These are phyloP conservation scores for Tiliqua scincoides DNA, from an alignment of 2,113 vertebrate species.

Conservation along the genomic window DNA sequence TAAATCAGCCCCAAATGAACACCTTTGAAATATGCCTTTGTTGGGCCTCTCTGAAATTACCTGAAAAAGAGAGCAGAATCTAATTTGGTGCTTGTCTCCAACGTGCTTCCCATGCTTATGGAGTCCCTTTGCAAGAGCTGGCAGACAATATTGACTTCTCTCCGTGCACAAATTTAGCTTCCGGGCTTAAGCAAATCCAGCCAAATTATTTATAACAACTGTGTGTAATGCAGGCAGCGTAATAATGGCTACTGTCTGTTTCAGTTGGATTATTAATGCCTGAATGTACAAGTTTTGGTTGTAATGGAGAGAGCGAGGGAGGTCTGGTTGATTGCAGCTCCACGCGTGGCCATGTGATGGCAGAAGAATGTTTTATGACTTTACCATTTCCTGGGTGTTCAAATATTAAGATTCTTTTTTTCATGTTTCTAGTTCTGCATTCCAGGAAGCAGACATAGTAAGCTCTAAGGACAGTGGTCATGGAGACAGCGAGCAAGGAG, in stretches of 20 bases:
- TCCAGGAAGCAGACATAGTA: constrained; percentile 98
- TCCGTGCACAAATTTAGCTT: constrained; percentile 11
- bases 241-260: not conserved
- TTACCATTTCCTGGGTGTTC: constrained; percentile 65
- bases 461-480: constrained; percentile 99
- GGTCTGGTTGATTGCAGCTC: constrained; percentile 71
- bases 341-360: constrained; percentile 78
- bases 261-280: not conserved
- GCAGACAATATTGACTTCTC: constrained; percentile 10
- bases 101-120: constrained; percentile 21
- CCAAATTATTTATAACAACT: not conserved
- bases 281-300: not conserved
- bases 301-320: constrained; percentile 40
- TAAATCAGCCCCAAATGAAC: not conserved
- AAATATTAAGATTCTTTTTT: constrained; percentile 62
- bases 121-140: constrained; percentile 16
- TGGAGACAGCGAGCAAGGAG: constrained; percentile 98
- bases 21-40: not conserved
- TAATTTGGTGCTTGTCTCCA: not conserved
- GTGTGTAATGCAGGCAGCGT: not conserved
- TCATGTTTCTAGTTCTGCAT: constrained; percentile 88
- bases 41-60: constrained; percentile 8
- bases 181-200: constrained; percentile 9
- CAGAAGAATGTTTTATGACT: constrained; percentile 82
- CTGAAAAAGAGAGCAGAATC: constrained; percentile 46